Percentiles rank a stretch among this genome's conserved stretches.
Conservation (phyloP, 2,888 invertebrate genomes). For the Hirtodrosophila trivittata region DNA sequence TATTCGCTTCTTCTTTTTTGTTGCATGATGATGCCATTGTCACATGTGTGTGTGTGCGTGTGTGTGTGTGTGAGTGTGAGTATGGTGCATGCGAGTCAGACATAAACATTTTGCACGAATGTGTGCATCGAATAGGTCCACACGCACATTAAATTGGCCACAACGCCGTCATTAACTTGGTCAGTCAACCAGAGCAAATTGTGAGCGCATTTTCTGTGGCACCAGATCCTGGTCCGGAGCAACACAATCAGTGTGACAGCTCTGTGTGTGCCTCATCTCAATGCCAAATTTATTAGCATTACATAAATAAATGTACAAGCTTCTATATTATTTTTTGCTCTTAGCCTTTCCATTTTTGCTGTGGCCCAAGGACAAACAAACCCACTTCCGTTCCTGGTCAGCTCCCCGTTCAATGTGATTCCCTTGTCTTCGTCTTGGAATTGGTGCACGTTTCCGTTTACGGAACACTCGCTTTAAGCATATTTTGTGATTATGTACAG, state of each 20-base stretch:
- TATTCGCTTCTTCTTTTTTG: constrained; percentile 10
- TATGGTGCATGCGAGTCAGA: constrained; percentile 28
- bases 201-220: neutral
- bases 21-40: constrained; percentile 43
- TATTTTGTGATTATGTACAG: constrained; percentile 50
- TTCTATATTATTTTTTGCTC: neutral
- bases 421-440: constrained; percentile 6
- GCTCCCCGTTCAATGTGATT: neutral
- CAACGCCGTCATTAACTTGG: constrained; percentile 49
- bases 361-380: constrained; percentile 28
- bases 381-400: constrained; percentile 14
- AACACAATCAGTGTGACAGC: constrained; percentile 36
- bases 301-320: constrained; percentile 24
- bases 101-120: constrained; percentile 42
- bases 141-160: constrained; percentile 34
- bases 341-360: constrained; percentile 6
- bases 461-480: constrained; percentile 30
- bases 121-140: constrained; percentile 60
- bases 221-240: neutral
- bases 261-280: constrained; percentile 15
- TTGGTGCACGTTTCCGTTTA: constrained; percentile 22
- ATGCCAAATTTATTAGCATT: constrained; percentile 30
- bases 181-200: constrained; percentile 23
- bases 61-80: constrained; percentile 7
- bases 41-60: constrained; percentile 8